Percentiles rank a stretch among this genome's conserved stretches.
Conservation (phyloP, 2,888 invertebrate species). For the Cristatella mucedo region DNA sequence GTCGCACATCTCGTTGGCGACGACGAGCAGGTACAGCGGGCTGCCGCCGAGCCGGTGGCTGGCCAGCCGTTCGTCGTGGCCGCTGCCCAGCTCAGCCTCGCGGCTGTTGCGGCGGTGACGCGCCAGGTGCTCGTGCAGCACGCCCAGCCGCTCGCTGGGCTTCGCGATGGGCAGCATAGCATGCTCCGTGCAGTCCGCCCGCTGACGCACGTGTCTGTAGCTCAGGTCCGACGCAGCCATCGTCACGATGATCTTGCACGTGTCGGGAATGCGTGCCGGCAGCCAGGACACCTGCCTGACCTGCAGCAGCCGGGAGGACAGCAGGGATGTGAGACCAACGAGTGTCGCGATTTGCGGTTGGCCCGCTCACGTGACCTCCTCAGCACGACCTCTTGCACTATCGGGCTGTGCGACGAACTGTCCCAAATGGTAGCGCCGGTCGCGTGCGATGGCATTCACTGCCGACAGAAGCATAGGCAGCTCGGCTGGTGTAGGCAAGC, state of each 20-base stretch:
- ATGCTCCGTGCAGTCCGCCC: slow-evolving; percentile 19
- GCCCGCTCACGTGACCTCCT: too few species aligned
- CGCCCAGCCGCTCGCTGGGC: slow-evolving; percentile 14
- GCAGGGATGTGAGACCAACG: background rate
- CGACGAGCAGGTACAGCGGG: slow-evolving; percentile 22
- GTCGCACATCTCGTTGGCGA: slow-evolving; percentile 22
- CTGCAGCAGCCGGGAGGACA: slow-evolving; percentile 15
- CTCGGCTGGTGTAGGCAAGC: too few species aligned
- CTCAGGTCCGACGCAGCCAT: slow-evolving; percentile 25
- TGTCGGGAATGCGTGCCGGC: slow-evolving; percentile 24
- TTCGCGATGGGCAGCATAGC: slow-evolving; percentile 16
- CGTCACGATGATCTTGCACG: slow-evolving; percentile 25
- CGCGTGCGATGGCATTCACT: too few species aligned
- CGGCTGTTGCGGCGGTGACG: slow-evolving; percentile 16
- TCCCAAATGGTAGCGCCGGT: too few species aligned
- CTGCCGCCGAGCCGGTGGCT: slow-evolving; percentile 17
- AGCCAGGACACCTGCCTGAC: slow-evolving; percentile 30
- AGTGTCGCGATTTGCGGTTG: too few species aligned
- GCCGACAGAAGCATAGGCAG: too few species aligned
- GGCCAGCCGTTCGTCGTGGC: slow-evolving; percentile 16
- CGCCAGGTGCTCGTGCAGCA: slow-evolving; percentile 19
- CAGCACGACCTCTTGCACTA: too few species aligned
- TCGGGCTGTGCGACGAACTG: too few species aligned
- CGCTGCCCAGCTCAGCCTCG: slow-evolving; percentile 12
- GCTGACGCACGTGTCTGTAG: slow-evolving; percentile 17